Base-by-base conservation (phyloP, 2,888 invertebrate species). In the Crepidodera aurea region DNA sequence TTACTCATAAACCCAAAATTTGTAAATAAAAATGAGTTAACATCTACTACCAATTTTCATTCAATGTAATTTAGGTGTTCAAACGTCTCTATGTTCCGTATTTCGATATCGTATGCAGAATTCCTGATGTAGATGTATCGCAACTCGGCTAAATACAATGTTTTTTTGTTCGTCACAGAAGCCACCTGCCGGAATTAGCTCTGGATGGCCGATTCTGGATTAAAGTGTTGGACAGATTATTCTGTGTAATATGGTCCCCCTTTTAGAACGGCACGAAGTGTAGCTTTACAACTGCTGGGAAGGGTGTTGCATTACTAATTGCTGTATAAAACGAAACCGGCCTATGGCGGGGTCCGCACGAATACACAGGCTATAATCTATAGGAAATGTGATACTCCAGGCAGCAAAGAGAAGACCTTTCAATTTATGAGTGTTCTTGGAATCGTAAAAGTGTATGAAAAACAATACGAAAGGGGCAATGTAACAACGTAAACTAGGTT, bases 181-280 rank as follows among this genome's bases (percentile, higher is more conserved):
- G 58, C 62, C 62, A 65, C 59, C 64, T 67, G 62, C 60, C 48
- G 50, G 64, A 51, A 64, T 67, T 67, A 67, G 60, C 51, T 58
- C 51, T 58, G 65, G 62, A 40, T 51, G 62, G 57, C 53, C 65
- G 58, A 46, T 22, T 37, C 44, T 15, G 62, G 66, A 66, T 69
- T 68, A 68, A 62, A 66, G 63, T 59, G 69, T 69, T 68, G 68
- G 50, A 63, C 59, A 67, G 68, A 71, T 69, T 69, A 69, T 37
- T 39, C n/a, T 53, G 42, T 60, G 61, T 65, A 68, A 68, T 58
- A 62, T 40, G 60, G 66, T 55, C 57, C 60, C 58, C 37, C 58
- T 40, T 58, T 19, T 4, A 44, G 27, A 56, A 40, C 12, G 46
- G 60, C 56, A 56, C 48, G 55, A 53, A 59, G 60, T 64, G 64